Evolutionary conservation across 1,140 invertebrate genomes (phyloP), one percentile per base, ranked within the genome.

Genomic region (Dreissena polymorpha): DNA sequence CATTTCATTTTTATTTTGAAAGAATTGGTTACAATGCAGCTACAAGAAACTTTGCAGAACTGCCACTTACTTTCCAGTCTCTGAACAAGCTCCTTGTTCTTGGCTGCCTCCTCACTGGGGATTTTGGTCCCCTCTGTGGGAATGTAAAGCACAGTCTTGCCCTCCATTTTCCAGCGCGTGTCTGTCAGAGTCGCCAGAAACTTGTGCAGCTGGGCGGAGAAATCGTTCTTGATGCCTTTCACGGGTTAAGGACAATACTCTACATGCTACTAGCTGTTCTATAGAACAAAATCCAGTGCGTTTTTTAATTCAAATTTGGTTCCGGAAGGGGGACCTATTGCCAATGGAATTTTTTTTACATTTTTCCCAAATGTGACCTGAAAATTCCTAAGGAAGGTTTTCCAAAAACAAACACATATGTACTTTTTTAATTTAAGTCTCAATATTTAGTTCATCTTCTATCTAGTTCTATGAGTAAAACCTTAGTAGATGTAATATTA

Each of bases 111-210:
- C 71, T 94, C 95, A 39, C 93, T 91, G n/a, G 90, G 93, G 73
- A 95, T 93, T 75, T 95, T 91, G 27, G 93, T 93, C 12, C 95
- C 95, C 90, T 97, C 96, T 65, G 94, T 93, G 10, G 97, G 97
- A 83, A 97, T 95, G 93, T 97, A 97, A 13, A 98, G 93, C 8
- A 97, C 95, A 0, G 96, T 97, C 83, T 97, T 94, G 10, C 96
- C 96, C 25, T 95, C 94, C 93, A 97, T 94, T 93, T 97, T 97
- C 93, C 96, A 96, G 89, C 96, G 95, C 73, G 96, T 94, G 89
- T 97, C 96, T 0, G 96, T 97, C 67, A 97, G 89, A 86, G 95
- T 95, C 0, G 95, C 95, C 68, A 97, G 92, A 90, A 97, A 97
- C 76, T 95, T 95, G 89, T 97, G 95, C 73, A 97, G 89, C 80